Conservation (phyloP, 2,888 invertebrate genomes). For the Priocnemis perturbator region DNA sequence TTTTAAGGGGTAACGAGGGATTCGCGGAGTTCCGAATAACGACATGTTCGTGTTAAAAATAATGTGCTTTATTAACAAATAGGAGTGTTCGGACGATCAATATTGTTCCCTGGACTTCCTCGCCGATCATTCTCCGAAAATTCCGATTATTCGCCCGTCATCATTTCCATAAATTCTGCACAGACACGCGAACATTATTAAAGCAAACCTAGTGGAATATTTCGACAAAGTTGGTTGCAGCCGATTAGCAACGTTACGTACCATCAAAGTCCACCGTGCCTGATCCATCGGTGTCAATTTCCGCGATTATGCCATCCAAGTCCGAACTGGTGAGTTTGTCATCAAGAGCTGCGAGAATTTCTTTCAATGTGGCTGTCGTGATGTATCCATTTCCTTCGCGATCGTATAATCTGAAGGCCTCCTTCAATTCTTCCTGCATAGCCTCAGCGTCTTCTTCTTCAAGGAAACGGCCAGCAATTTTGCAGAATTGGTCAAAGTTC, state of each 20-base stretch:
- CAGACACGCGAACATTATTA: neutral
- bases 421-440: slow-evolving; percentile 96
- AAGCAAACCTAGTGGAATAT: neutral
- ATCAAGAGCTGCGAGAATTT: slow-evolving; percentile 94
- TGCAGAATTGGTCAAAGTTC: slow-evolving; percentile 95
- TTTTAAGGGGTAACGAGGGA: too few species aligned
- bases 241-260: slow-evolving; percentile 72
- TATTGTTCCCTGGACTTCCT: too few species aligned
- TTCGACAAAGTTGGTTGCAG: neutral
- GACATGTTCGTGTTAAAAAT: neutral
- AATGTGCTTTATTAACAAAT: slow-evolving; percentile 32
- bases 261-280: slow-evolving; percentile 99
- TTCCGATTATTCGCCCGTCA: slow-evolving; percentile 87
- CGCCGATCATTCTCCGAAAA: neutral
- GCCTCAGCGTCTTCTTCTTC: slow-evolving; percentile 98
- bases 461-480: slow-evolving; percentile 94
- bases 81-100: neutral
- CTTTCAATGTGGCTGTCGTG: slow-evolving; percentile 92
- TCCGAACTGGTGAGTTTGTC: slow-evolving; percentile 95
- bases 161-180: slow-evolving; percentile 96
- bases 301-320: slow-evolving; percentile 97
- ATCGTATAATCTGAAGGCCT: slow-evolving; percentile 98
- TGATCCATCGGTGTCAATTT: slow-evolving; percentile 98
- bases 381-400: slow-evolving; percentile 97
- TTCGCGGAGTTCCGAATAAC: neutral